Evolutionary conservation across 1,140 invertebrate species (phyloP).

Genomic region (Armadillidium nasatum): DNA sequence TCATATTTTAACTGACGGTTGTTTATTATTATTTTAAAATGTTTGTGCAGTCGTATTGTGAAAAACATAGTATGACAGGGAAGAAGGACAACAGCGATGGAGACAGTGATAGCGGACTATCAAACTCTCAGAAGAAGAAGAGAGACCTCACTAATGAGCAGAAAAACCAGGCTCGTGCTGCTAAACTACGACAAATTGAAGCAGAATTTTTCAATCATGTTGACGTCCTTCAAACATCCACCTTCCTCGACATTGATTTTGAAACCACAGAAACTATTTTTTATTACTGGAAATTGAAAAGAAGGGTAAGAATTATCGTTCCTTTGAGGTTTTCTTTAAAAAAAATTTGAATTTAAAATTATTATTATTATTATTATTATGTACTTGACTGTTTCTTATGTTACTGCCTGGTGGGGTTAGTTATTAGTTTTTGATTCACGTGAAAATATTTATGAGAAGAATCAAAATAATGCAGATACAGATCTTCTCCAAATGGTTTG

Average conservation of each 20-base stretch:
- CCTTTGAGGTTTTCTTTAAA: too few species aligned
- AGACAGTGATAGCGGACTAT: conserved; percentile 44
- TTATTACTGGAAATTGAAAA: conserved; percentile 93
- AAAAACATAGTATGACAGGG: conserved; percentile 82
- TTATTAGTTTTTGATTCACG: too few species aligned
- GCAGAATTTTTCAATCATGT: conserved; percentile 90
- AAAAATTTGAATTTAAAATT: too few species aligned
- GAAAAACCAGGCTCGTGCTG: conserved; percentile 76
- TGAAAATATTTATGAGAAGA: too few species aligned
- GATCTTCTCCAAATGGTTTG: too few species aligned
- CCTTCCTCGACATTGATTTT: conserved; percentile 67
- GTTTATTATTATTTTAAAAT: conserved; percentile 16
- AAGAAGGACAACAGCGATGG: conserved; percentile 69
- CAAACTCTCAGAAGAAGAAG: conserved; percentile 55
- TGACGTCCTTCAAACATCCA: conserved; percentile 63
- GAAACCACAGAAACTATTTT: conserved; percentile 79
- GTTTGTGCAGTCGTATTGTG: conserved; percentile 74
- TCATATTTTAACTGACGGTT: conserved; percentile 8
- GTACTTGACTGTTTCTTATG: too few species aligned
- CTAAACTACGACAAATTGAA: conserved; percentile 82
- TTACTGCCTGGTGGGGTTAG: too few species aligned
- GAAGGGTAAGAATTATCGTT: conserved; percentile 51
- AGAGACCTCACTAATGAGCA: conserved; percentile 88
- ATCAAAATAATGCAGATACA: too few species aligned
- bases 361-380: too few species aligned